Percentiles rank a stretch among this genome's conserved stretches.
phyloP scores from a whole-genome alignment of 2,113 vertebrate species.

The Felis catus region DNA sequence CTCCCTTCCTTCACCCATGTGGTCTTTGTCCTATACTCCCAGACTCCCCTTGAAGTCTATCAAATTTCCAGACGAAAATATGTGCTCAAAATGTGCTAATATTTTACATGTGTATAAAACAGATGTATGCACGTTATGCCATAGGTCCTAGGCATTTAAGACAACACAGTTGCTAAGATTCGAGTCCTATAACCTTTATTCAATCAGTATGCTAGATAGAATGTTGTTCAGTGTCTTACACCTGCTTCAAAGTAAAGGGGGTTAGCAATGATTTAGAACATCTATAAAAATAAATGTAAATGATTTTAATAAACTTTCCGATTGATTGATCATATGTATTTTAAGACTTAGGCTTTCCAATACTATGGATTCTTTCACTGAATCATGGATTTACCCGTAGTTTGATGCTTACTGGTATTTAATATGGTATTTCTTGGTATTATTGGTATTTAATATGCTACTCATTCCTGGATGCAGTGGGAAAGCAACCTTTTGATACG shows the following conservation, averaged over 20 bases:
- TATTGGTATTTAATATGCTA: not conserved
- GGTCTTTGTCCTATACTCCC: not conserved
- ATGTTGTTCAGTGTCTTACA: not conserved
- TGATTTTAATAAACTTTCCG: conserved; percentile 56
- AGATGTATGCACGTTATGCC: not conserved
- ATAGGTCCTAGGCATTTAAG: not conserved
- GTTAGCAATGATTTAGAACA: conserved; percentile 7
- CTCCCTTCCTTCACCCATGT: not conserved
- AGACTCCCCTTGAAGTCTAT: conserved; percentile 41
- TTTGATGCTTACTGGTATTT: conserved; percentile 39
- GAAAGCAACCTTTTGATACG: conserved; percentile 20
- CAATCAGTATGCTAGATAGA: not conserved
- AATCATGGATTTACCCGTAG: not conserved
- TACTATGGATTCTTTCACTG: not conserved
- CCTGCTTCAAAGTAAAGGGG: not conserved
- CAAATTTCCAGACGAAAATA: conserved; percentile 46
- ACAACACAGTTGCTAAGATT: conserved; percentile 3
- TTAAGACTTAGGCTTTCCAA: not conserved
- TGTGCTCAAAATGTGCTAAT: conserved; percentile 39
- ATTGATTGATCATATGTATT: not conserved
- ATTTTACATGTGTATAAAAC: conserved; percentile 37
- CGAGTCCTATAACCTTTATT: conserved; percentile 24
- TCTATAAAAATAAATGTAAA: conserved; percentile 37
- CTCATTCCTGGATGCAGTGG: conserved; percentile 29
- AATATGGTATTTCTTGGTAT: not conserved